Base-by-base conservation (phyloP, 2,888 invertebrate genomes). In the Podabrus alpinus region DNA sequence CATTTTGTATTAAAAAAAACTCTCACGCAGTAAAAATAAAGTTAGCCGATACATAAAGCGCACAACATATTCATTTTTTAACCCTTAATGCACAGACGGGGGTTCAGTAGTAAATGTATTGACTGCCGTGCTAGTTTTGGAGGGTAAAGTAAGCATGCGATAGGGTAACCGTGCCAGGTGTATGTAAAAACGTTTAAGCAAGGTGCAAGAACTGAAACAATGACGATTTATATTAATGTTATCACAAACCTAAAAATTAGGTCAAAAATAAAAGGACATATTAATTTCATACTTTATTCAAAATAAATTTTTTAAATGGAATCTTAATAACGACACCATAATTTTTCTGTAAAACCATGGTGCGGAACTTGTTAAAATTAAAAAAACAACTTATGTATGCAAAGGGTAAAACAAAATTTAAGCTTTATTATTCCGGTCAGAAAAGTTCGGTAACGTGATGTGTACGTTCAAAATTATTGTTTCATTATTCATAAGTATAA, bases 1-100 rank as follows among this genome's bases (percentile, higher is more conserved):
- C 79, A 79, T 78, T 78, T 79, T 79, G 78, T 76, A 75, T 79
- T 76, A 78, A 80, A 79, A 79, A 75, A 68, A 68, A 73, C 76
- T 71, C 71, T 72, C 77, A 74, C 77, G 76, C 78, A 77, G 70
- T 25, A 16, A 64, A 64, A 59, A 24, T 72, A 67, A 68, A 67
- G 15, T 45, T 68, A 66, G 72, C 67, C 66, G 71, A 71, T 70
- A 67, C 66, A 75, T 68, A 60, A 73, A 68, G 69, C 71, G 61
- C 62, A 68, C 68, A 19, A 68, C 60, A 17, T 19, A 17, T 64
- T 25, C 29, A 19, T 62, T 72, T 72, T 71, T 72, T 68, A 72
- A 73, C 73, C 70, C 73, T 73, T 67, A 66, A 19, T 70, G 29
- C 67, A 70, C 21, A 68, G 29, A 72, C 17, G 59, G 62, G 72